Percentiles rank a stretch among this genome's conserved stretches.
Evolutionary conservation across 2,888 invertebrate genomes (phyloP).

Genomic region (Drosophila anceps): DNA sequence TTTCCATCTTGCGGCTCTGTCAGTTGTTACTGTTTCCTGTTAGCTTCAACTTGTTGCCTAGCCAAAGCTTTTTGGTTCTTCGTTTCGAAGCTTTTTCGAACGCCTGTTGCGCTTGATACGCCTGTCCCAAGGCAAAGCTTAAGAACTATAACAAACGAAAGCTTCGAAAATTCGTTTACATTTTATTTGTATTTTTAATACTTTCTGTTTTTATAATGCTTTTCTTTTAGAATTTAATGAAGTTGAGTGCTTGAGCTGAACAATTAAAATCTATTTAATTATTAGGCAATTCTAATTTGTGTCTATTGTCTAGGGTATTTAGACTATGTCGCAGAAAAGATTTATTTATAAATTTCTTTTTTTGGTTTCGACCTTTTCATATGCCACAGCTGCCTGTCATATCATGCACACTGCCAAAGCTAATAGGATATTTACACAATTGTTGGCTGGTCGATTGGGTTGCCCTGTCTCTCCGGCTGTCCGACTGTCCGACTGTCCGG

Average conservation of each 20-base stretch:
- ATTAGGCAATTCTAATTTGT: conserved; percentile 3
- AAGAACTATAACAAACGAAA: conserved; percentile 7
- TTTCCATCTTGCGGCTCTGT: conserved; percentile 10
- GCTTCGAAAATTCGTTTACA: not conserved
- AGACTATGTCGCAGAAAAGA: not conserved
- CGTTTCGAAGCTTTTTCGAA: conserved; percentile 53
- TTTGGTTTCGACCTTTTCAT: conserved; percentile 22
- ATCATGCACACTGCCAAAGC: conserved; percentile 38
- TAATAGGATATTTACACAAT: conserved; percentile 72
- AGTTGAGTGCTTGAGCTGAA: not conserved
- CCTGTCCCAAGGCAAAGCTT: conserved; percentile 18
- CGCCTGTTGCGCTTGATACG: conserved; percentile 56
- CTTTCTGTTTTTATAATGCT: not conserved
- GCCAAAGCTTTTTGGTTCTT: conserved; percentile 37
- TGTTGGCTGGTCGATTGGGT: conserved; percentile 37
- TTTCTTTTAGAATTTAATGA: not conserved
- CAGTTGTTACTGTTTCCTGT: conserved; percentile 41
- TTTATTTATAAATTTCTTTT: conserved; percentile 19
- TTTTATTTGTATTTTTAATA: no score
- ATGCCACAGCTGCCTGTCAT: conserved; percentile 47
- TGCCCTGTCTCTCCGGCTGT: not conserved
- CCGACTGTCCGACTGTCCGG: not conserved
- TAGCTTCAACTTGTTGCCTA: conserved; percentile 73
- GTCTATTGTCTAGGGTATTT: conserved; percentile 6
- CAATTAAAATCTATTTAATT: conserved; percentile 11